Conservation (phyloP, 2,797 vertebrate genomes). For the Sebastes miniatus region DNA sequence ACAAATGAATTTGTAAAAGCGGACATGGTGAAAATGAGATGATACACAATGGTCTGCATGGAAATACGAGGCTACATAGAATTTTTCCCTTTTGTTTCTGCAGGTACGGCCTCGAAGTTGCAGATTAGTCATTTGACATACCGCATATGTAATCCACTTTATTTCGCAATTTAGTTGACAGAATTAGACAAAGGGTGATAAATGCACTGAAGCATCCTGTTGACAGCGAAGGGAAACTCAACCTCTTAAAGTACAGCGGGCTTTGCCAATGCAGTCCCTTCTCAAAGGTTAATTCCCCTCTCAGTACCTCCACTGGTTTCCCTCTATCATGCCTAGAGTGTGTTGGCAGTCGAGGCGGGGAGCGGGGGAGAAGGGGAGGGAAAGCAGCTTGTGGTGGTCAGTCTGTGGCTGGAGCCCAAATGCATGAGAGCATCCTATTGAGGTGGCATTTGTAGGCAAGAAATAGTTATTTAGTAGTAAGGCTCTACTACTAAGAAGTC, state of each 20-base stretch:
- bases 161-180: slow-evolving; percentile 29
- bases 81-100: neutral
- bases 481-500: neutral
- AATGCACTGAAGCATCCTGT: slow-evolving; percentile 18
- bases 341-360: slow-evolving; percentile 7
- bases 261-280: slow-evolving; percentile 1
- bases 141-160: slow-evolving; percentile 1
- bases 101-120: neutral
- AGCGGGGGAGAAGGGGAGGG: neutral
- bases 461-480: neutral
- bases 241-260: neutral
- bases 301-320: slow-evolving; percentile 7
- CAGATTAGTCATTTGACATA: neutral
- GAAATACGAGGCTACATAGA: neutral
- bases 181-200: slow-evolving; percentile 5
- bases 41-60: neutral
- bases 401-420: neutral
- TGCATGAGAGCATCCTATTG: neutral
- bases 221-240: slow-evolving; percentile 1
- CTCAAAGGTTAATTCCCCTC: slow-evolving; percentile 29
- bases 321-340: neutral
- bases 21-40: slow-evolving; percentile 8
- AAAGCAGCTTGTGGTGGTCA: neutral
- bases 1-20: slow-evolving; percentile 21
- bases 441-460: neutral